Base-by-base conservation (phyloP, 2,888 invertebrate genomes). In the Mellilla xanthometata region DNA sequence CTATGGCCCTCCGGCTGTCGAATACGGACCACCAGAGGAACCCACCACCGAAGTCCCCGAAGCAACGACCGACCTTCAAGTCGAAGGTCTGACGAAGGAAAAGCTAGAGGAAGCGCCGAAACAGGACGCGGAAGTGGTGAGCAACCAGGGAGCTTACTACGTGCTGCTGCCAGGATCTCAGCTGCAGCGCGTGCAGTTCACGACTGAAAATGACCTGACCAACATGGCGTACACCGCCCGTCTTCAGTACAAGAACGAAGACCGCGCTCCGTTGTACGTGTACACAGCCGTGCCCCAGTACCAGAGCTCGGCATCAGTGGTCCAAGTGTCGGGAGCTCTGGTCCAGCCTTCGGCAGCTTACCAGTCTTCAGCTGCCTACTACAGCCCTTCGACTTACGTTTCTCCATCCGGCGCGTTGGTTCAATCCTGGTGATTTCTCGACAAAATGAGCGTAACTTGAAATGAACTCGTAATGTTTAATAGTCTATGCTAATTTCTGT, bases 161-260 rank as follows among this genome's bases (percentile, higher is more conserved):
- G 87, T 93, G 4, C 90, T 93, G 26, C 82, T 93, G 50, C 93
- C 93, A 1, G 90, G 85, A 48, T 91, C 93, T 2, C 89, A 92
- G 53, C 82, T 93, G 1, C 93, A 94, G 60, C 87, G 91, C 44
- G 91, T 93, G 8, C 90, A 88, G 56, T 93, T 92, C 76, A 82
- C 90, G 47, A 92, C 92, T 0, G 77, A 85, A 47, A 86, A 87
- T 31, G 87, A 88, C 28, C 13, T 80, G 3, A 72, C 63, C 71
- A 92, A 93, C 40, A 93, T 93, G 93, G 93, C 91, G 11, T 93
- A 92, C 64, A 91, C 91, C 26, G 93, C 93, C 6, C 90, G 91
- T 58, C 85, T 93, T 46, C 92, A 91, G 35, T 93, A 93, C 65
- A 91, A 86, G 60, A 90, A 91, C 57, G 92, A 93, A 48, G 92